Evolutionary conservation across 2,888 invertebrate species (phyloP), one percentile per base, ranked within the genome.

Genomic region (Diaprepes abbreviatus): DNA sequence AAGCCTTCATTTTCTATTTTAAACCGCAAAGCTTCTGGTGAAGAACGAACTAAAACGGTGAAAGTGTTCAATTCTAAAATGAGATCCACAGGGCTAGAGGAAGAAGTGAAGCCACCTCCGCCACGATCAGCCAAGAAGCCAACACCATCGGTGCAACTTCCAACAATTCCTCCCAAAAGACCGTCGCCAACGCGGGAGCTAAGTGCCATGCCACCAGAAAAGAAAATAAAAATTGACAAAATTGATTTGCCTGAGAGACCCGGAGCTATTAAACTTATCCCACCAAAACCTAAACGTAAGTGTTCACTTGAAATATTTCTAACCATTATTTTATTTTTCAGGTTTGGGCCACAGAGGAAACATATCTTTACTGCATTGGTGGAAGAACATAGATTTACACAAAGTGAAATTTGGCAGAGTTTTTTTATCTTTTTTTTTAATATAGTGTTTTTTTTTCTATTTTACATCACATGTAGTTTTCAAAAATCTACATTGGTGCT

Each of bases 221-320:
- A 96, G 86, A 93, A 93, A 82, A 83, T 89, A 9, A 93, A 93
- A 85, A 88, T 90, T 58, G 83, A 84, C 69, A 82, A 78, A 64
- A 79, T 82, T 55, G 82, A 84, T 73, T 75, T 79, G 1, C 85
- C 88, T 36, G 93, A 93, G 80, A 90, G 92, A 83, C 92, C 92
- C 33, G 94, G 93, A 75, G 88, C 91, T 75, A 93, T 94, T 76
- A 96, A 96, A 87, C 86, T 95, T 75, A 95, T 95, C 79, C 91
- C 95, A 77, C 90, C 95, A 74, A 94, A 94, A 88, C 92, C 92
- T 75, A 94, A 94, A 89, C 93, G 96, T 96, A 92, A 93, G 95
- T 93, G 88, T 7, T 9, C 65, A 28, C 45, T 71, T 63, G 33
- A 55, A 7, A 50, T 21, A 24, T 3, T 58, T 43, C 60, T 65